A percentile compares a stretch with the other conserved stretches of the same genome.
These are phyloP conservation scores for Melinaea menophilus DNA, from an alignment of 2,888 invertebrate species.

Conservation along the genomic window DNA sequence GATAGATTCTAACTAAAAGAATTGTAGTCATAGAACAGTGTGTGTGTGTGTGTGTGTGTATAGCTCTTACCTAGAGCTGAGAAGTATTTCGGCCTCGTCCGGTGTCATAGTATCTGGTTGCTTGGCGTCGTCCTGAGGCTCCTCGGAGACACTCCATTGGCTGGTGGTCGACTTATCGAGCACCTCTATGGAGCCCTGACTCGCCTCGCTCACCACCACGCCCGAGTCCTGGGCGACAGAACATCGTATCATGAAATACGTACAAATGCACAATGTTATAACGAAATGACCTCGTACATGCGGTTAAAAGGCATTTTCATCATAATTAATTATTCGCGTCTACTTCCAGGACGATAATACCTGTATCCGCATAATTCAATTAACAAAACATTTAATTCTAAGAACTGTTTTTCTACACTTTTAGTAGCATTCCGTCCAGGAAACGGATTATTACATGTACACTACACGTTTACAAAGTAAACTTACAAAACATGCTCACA, in stretches of 20 bases:
- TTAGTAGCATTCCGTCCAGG: too few species aligned
- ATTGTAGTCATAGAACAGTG: not conserved
- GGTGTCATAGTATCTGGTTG: slow-evolving; percentile 83
- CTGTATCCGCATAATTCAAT: slow-evolving; percentile 21
- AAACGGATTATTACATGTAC: too few species aligned
- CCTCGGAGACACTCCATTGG: slow-evolving; percentile 76
- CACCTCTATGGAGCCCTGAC: slow-evolving; percentile 76
- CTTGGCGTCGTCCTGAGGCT: slow-evolving; percentile 61
- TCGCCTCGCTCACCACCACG: slow-evolving; percentile 74
- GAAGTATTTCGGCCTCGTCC: slow-evolving; percentile 91
- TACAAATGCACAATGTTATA: not conserved
- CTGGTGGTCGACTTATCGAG: slow-evolving; percentile 77
- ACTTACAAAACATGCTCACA: too few species aligned
- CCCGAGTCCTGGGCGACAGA: slow-evolving; percentile 63
- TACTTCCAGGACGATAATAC: slow-evolving; percentile 24
- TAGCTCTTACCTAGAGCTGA: slow-evolving; percentile 85
- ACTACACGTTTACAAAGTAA: too few species aligned
- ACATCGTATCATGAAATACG: too few species aligned
- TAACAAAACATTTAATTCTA: slow-evolving; percentile 7
- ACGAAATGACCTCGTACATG: slow-evolving; percentile 11
- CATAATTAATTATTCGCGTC: slow-evolving; percentile 11
- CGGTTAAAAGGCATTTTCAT: slow-evolving; percentile 15
- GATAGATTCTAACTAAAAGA: not conserved
- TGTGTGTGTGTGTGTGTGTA: not conserved
- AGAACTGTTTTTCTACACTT: too few species aligned